These are phyloP conservation scores for Cordilura impudica DNA, from an alignment of 2,888 invertebrate genomes.

Conservation along the genomic window DNA sequence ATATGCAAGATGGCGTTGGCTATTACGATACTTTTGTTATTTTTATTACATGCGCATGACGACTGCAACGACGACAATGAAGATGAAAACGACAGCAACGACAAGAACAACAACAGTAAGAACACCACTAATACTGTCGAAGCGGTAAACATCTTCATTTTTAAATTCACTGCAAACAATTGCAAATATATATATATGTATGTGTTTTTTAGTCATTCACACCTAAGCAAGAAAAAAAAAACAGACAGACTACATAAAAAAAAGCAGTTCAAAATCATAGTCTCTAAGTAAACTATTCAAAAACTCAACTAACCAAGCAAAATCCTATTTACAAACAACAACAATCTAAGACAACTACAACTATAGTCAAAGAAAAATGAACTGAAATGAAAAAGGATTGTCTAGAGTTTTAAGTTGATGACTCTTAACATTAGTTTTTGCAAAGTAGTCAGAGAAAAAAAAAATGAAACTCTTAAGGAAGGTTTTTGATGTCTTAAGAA, in stretches of 20 bases:
- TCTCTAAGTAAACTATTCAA: slow-evolving; percentile 39
- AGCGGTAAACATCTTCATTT: slow-evolving; percentile 64
- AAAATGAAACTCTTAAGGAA: slow-evolving; percentile 3
- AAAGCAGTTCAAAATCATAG: slow-evolving; percentile 42
- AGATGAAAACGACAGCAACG: slow-evolving; percentile 34
- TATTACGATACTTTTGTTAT: slow-evolving; percentile 55
- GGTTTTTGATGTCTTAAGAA: slow-evolving; percentile 20
- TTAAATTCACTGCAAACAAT: slow-evolving; percentile 27
- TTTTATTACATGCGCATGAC: slow-evolving; percentile 54
- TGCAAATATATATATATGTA: background rate
- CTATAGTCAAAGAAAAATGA: slow-evolving; percentile 33
- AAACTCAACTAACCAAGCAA: slow-evolving; percentile 47
- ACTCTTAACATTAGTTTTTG: slow-evolving; percentile 44
- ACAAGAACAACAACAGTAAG: slow-evolving; percentile 28
- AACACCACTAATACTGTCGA: slow-evolving; percentile 56
- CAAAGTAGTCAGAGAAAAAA: background rate
- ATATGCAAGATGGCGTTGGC: slow-evolving; percentile 64
- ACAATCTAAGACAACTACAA: background rate
- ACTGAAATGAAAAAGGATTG: slow-evolving; percentile 37
- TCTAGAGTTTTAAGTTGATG: slow-evolving; percentile 48
- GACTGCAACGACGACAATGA: slow-evolving; percentile 28
- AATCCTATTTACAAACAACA: slow-evolving; percentile 41
- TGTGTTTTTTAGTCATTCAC: slow-evolving; percentile 57
- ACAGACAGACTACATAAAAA: background rate
- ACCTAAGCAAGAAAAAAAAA: slow-evolving; percentile 59